Evolutionary conservation across 2,797 vertebrate genomes (phyloP).

Genomic region (Sebastes steindachneri): DNA sequence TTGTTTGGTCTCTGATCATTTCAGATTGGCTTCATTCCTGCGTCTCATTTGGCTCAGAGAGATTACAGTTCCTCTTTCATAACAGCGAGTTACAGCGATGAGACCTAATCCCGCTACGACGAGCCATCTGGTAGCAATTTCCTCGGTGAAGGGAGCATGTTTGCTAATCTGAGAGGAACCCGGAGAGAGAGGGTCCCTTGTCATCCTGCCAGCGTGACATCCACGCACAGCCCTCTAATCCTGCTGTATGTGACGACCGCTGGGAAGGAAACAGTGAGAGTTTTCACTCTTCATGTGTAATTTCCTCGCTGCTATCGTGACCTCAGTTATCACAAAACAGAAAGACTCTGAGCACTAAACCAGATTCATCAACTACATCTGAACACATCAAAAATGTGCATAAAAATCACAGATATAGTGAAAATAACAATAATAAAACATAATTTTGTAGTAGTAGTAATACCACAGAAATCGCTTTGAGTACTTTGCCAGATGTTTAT

Average conservation of each 20-base stretch:
- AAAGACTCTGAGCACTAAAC: not conserved
- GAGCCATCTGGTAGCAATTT: conserved; percentile 74
- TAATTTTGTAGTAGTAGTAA: not conserved
- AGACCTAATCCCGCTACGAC: conserved; percentile 59
- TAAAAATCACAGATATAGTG: not conserved
- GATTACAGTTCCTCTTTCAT: conserved; percentile 54
- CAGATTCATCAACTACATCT: not conserved
- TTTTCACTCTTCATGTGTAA: not conserved
- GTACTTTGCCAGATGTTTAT: too few species aligned
- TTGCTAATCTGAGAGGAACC: conserved; percentile 61
- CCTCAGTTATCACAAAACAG: not conserved
- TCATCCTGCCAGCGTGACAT: conserved; percentile 22
- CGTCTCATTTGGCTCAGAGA: conserved; percentile 15
- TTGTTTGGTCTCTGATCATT: not conserved
- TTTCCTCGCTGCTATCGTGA: not conserved
- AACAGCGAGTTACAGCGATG: conserved; percentile 36
- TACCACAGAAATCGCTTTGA: accelerated
- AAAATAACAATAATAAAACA: not conserved
- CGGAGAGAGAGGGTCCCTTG: conserved; percentile 18
- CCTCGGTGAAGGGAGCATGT: conserved; percentile 34
- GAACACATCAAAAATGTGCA: not conserved
- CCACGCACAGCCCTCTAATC: conserved; percentile 36
- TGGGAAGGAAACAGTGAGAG: conserved; percentile 5
- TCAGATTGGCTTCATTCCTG: conserved; percentile 59
- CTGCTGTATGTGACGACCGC: not conserved